Conservation (phyloP, 2,113 vertebrate genomes). For the Hypocryptadius cinnamomeus region DNA sequence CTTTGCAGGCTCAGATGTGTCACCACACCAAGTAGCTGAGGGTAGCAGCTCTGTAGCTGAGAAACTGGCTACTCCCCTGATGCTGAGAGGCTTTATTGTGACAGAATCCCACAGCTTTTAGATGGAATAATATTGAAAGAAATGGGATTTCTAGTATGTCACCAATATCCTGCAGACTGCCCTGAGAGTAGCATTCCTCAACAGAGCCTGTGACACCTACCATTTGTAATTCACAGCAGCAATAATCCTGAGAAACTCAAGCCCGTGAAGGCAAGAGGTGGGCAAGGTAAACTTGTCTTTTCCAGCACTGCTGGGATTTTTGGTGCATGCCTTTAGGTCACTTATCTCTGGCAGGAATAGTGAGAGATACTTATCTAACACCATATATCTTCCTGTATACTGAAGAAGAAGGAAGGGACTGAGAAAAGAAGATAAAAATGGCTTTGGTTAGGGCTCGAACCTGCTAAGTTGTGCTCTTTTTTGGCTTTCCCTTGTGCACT, state of each 20-base stretch:
- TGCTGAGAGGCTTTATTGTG: background rate
- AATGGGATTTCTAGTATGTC: background rate
- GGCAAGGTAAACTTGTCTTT: background rate
- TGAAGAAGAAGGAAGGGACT: background rate
- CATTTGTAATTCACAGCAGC: background rate
- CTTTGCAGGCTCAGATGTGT: background rate
- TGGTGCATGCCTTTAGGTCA: background rate
- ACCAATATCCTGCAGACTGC: background rate
- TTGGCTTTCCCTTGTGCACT: background rate
- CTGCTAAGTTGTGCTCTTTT: background rate
- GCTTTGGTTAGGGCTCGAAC: background rate
- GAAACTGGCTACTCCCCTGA: background rate
- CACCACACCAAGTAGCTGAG: background rate
- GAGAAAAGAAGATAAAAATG: background rate
- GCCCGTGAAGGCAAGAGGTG: background rate
- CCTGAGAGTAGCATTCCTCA: background rate
- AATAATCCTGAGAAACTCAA: background rate
- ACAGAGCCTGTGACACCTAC: background rate
- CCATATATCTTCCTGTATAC: background rate
- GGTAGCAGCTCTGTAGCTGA: background rate
- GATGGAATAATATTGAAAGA: background rate
- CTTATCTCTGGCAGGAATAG: background rate
- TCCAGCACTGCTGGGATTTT: background rate
- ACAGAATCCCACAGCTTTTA: background rate
- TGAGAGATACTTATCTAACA: background rate